A percentile compares a stretch with the other conserved stretches of the same genome.
Evolutionary conservation across 2,797 vertebrate species (phyloP).

Genomic region (Margarornis squamiger): DNA sequence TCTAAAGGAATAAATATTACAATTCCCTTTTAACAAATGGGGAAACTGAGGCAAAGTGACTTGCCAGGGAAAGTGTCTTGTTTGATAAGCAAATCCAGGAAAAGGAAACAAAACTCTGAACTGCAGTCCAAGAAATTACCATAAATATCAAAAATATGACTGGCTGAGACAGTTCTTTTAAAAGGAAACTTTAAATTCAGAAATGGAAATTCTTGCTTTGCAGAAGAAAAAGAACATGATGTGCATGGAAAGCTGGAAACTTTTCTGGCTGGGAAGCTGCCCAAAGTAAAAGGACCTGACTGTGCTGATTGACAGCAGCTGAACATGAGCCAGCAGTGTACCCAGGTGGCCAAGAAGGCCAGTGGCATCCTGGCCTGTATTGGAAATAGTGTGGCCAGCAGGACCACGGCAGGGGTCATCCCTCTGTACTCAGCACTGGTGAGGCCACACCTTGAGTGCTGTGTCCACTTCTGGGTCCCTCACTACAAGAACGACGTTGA

Average conservation of each 20-base stretch:
- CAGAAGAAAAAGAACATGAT: background rate
- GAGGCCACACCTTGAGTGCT: background rate
- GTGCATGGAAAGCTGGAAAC: background rate
- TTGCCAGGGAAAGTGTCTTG: background rate
- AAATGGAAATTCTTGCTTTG: background rate
- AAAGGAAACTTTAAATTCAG: background rate
- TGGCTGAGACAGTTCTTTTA: background rate
- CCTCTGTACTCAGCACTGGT: too few relatives aligned
- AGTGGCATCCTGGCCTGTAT: background rate
- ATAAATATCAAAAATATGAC: background rate
- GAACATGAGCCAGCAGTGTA: background rate
- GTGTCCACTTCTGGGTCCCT: background rate
- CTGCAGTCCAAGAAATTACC: background rate
- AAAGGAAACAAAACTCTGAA: background rate
- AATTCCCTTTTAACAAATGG: background rate
- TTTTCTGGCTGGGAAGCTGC: background rate
- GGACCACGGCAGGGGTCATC: background rate
- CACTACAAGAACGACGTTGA: accelerated
- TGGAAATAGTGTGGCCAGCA: background rate
- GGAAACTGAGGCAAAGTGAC: background rate
- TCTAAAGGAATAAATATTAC: background rate
- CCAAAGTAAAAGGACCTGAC: background rate
- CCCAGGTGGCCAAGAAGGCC: background rate
- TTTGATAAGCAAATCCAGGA: background rate
- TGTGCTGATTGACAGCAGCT: background rate